A percentile compares a stretch with the other conserved stretches of the same genome.
Evolutionary conservation across 2,888 invertebrate species (phyloP).

Genomic region (Macrophya alboannulata): DNA sequence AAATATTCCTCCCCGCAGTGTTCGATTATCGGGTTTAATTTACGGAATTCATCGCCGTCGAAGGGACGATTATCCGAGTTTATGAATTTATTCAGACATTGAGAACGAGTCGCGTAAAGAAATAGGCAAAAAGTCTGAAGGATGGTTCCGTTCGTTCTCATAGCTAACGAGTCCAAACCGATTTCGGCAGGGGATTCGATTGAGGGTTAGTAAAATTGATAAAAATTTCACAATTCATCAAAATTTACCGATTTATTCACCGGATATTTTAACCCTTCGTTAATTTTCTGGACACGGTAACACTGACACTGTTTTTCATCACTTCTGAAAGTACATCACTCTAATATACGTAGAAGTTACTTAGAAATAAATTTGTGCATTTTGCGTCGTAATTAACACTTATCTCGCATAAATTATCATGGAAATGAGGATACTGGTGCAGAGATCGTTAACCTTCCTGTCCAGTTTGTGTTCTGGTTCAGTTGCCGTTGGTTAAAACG

Average conservation of each 20-base stretch:
- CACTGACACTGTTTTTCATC: background rate
- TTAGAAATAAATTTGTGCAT: background rate
- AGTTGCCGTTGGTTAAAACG: background rate
- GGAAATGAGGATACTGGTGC: background rate
- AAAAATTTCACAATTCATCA: background rate
- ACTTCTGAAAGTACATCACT: background rate
- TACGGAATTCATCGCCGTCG: background rate
- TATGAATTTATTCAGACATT: background rate
- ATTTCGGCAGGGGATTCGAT: background rate
- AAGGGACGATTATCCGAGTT: background rate
- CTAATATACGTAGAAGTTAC: background rate
- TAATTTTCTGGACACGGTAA: background rate
- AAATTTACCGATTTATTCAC: background rate
- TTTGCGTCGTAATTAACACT: background rate
- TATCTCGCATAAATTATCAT: background rate
- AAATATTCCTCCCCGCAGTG: conserved; percentile 18
- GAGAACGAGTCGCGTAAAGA: background rate
- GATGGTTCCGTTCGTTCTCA: background rate
- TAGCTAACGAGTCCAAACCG: background rate
- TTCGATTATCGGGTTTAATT: background rate
- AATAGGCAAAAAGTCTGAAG: background rate
- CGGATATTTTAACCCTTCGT: background rate
- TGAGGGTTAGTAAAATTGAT: background rate
- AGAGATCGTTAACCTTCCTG: background rate
- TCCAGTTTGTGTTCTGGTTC: background rate